Percentiles rank a stretch among this genome's conserved stretches.
Conservation (phyloP, 1,140 invertebrate species). For the Neotoxoptera formosana region DNA sequence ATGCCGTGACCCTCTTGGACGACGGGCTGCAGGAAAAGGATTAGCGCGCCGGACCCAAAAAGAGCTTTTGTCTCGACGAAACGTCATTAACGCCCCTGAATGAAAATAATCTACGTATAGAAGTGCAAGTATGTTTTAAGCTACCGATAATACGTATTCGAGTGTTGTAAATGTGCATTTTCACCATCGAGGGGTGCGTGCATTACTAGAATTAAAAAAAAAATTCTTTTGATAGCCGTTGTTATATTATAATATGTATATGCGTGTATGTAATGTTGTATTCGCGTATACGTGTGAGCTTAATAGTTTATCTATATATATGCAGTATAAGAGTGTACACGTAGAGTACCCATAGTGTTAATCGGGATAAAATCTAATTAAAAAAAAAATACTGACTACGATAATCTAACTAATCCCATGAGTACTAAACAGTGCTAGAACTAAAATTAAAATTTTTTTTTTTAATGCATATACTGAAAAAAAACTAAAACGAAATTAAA, state of each 20-base stretch:
- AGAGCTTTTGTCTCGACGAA: slow-evolving; percentile 53
- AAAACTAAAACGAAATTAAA: not conserved
- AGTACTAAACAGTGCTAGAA: too few relatives aligned
- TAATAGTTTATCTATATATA: not conserved
- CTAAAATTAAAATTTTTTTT: too few relatives aligned
- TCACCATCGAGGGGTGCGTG: too few relatives aligned
- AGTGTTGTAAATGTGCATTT: slow-evolving; percentile 32
- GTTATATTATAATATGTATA: not conserved
- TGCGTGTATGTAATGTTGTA: not conserved
- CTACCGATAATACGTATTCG: slow-evolving; percentile 28
- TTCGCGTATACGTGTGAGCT: not conserved
- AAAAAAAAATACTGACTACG: not conserved
- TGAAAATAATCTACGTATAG: slow-evolving; percentile 34
- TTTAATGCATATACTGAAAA: too few relatives aligned
- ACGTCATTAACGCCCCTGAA: slow-evolving; percentile 48
- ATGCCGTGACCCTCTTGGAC: not conserved
- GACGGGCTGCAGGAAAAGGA: slow-evolving; percentile 25
- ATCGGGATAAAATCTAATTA: not conserved
- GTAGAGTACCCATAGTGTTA: not conserved
- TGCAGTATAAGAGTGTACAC: not conserved
- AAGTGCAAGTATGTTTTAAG: slow-evolving; percentile 23
- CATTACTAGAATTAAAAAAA: not conserved
- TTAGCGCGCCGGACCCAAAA: slow-evolving; percentile 36
- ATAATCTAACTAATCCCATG: too few relatives aligned
- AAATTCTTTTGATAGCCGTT: not conserved